phyloP scores from a whole-genome alignment of 2,113 vertebrate genomes.

The Microtus ochrogaster region DNA sequence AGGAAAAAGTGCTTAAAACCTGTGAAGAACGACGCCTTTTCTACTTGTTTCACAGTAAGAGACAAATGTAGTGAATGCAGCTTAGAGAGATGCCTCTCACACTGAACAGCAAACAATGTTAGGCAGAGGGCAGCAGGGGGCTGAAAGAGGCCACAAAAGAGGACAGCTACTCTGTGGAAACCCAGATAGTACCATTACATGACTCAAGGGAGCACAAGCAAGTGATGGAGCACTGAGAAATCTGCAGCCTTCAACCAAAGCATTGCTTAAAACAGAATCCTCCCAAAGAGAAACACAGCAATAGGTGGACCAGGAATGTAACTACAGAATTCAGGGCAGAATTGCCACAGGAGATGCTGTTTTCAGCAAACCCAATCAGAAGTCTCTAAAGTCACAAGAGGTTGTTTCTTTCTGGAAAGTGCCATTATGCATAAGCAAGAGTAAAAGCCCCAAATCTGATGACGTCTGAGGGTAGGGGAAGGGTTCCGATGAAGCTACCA shows the following conservation, averaged over 20 bases:
- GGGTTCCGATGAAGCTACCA: neutral
- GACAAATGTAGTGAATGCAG: neutral
- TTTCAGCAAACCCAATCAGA: constrained; percentile 18
- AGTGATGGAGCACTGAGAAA: neutral
- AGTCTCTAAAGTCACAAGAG: neutral
- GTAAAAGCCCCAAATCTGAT: neutral
- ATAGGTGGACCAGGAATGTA: neutral
- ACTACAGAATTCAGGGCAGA: neutral
- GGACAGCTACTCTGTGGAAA: neutral
- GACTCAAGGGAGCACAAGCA: neutral
- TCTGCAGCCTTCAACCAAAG: neutral
- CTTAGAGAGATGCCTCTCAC: neutral
- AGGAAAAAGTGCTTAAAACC: neutral
- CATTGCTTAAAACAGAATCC: neutral
- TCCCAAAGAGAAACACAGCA: neutral
- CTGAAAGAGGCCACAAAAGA: neutral
- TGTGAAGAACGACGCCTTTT: neutral
- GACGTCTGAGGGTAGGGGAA: neutral
- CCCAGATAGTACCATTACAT: neutral
- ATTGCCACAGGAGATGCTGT: neutral
- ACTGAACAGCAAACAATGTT: neutral
- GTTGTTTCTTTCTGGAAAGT: constrained; percentile 3
- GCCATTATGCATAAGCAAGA: neutral
- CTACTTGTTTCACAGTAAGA: neutral
- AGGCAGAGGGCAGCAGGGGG: neutral